Base-by-base conservation (phyloP, 2,888 invertebrate genomes). In the Nasonia oneida region DNA sequence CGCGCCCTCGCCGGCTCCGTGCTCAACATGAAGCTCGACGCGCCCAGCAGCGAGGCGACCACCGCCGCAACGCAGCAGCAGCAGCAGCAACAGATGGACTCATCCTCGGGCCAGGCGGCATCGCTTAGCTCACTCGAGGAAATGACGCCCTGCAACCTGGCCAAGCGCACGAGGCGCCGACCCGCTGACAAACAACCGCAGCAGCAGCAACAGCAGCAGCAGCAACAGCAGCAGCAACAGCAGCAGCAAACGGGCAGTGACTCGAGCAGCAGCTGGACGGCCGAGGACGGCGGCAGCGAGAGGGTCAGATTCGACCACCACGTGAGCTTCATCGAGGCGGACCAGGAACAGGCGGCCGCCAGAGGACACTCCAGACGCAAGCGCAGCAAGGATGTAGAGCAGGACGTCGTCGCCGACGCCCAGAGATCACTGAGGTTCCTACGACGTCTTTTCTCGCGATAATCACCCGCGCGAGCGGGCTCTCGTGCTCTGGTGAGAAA, bases 1-100 rank as follows among this genome's bases (percentile, higher is more conserved):
- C 94, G 96, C 89, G 97, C 97, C 64, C 94, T 97, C 87, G 97
- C 97, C 71, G 97, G 97, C 29, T 97, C 97, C 29, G 95, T 96
- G 90, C 94, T 96, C 86, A 96, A 95, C 91, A 96, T 96, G 91
- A 96, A 95, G 94, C 95, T 95, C 89, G 88, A 84, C 85, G 90
- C 89, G 50, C 89, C 91, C 23, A 90, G 90, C 67, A 23, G 42
- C 47, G 73, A 73, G 6, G 29, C 86, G 1, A 84, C 53, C 12
- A 88, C 89, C 2, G 83, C 87, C 23, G 5, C 84, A 12, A 71
- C 73, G 23, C 73, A 77, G 18, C 29, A 47, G 23, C 73, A 77
- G 18, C 29, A 47, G 39, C 73, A 39, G 53, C 80, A 74, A 8
- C 86, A 82, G 39, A 80, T 91, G 88, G 92, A 92, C n/a, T 90